Percentiles rank a stretch among this genome's conserved stretches.
Conservation (phyloP, 2,797 vertebrate species). For the Pithecia hirsuta region DNA sequence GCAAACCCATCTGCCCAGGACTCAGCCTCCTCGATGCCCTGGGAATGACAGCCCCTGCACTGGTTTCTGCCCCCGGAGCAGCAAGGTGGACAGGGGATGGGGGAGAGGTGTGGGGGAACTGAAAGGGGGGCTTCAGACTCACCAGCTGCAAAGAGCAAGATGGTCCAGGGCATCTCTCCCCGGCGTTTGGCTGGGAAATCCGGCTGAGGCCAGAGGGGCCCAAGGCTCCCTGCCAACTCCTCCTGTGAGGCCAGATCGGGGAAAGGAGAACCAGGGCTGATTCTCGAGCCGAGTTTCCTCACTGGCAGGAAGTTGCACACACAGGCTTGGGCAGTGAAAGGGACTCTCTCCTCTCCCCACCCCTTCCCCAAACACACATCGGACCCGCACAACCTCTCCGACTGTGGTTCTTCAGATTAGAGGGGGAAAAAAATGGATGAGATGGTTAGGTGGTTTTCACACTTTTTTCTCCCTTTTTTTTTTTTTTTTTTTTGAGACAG, state of each 20-base stretch:
- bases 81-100: not conserved
- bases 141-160: constrained; percentile 77
- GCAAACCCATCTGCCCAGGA: not conserved
- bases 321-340: not conserved
- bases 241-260: constrained; percentile 5
- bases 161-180: constrained; percentile 63
- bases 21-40: not conserved
- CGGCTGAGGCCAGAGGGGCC: not conserved
- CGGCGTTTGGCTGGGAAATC: not conserved
- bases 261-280: constrained; percentile 66
- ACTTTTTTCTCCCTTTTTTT: not conserved
- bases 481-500: not conserved
- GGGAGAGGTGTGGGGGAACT: rapidly evolving
- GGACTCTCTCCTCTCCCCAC: not conserved
- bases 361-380: not conserved
- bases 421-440: not conserved
- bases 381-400: not conserved
- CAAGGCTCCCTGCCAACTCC: not conserved
- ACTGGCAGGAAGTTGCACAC: constrained; percentile 80
- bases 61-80: not conserved
- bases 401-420: not conserved
- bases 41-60: not conserved
- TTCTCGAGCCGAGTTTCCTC: constrained; percentile 65
- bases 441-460: not conserved
- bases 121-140: constrained; percentile 6